Evolutionary conservation across 2,888 invertebrate species (phyloP).

Genomic region (Rotaria magnacalcarata): DNA sequence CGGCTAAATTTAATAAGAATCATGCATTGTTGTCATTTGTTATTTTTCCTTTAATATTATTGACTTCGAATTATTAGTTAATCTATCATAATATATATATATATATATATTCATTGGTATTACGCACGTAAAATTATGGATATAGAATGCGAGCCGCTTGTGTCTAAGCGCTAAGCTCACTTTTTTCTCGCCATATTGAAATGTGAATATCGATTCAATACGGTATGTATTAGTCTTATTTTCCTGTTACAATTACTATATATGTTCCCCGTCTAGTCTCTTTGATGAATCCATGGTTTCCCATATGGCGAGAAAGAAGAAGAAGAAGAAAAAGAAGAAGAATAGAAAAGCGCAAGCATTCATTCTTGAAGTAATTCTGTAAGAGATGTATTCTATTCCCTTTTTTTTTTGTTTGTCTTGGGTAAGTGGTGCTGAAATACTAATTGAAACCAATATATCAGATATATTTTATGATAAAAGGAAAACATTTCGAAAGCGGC

Average conservation of each 20-base stretch:
- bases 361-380: background rate
- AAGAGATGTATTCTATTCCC: background rate
- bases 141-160: background rate
- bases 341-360: background rate
- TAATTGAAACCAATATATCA: background rate
- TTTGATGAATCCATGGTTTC: background rate
- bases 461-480: background rate
- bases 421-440: background rate
- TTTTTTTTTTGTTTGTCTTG: background rate
- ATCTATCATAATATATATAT: background rate
- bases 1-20: background rate
- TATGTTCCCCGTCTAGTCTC: background rate
- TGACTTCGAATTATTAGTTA: background rate
- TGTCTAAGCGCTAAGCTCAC: no score
- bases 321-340: background rate
- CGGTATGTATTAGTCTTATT: background rate
- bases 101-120: background rate
- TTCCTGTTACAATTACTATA: background rate
- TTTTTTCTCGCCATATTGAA: background rate
- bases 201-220: background rate
- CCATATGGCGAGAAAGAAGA: background rate
- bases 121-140: background rate
- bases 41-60: no score
- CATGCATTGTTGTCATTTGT: background rate
- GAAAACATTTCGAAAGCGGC: background rate